Evolutionary conservation across 2,888 invertebrate genomes (phyloP), one percentile per base, ranked within the genome.

Genomic region (Euclidia mi): DNA sequence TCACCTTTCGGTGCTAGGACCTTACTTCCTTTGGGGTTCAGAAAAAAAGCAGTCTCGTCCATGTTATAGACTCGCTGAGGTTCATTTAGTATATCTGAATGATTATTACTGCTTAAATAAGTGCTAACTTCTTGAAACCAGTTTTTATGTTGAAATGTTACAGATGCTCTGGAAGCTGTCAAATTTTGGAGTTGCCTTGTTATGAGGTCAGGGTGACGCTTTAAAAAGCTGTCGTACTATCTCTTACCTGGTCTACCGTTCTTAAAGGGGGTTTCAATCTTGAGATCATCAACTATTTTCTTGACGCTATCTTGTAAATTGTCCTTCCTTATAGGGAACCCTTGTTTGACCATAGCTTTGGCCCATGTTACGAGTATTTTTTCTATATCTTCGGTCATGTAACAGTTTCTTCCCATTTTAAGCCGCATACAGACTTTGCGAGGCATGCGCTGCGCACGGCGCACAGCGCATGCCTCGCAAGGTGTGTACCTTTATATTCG

Each of bases 31-130:
- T 63, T 65, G 14, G 58, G 58, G 53, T 56, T 51, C 2, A 65
- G 46, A 47, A 63, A 65, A 65, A 69, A 65, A 49, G 58, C 65
- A 38, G 60, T 62, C 51, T 65, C 59, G 50, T 68, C 62, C 45
- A 44, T 50, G 51, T 66, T 66, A 47, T 59, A 66, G 43, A 49
- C 52, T 47, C 46, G 7, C n/a, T 38, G 47, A 38, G 38, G 57
- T 35, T 57, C 62, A 29, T 9, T 20, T 38, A 57, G 47, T 43
- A 62, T 56, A 35, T 34, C 4, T 20, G 31, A 17, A 18, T 31
- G 15, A 25, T 15, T 37, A 12, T 47, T 38, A 17, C 38, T 4
- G 2, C 4, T 4, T 3, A 29, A 38, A 18, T 32, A 52, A 32
- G 18, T 47, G 41, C 32, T 43, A 7, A 56, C 51, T 51, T 55